Base-by-base conservation (phyloP, 2,113 vertebrate genomes). In the Seriola dumerili region DNA sequence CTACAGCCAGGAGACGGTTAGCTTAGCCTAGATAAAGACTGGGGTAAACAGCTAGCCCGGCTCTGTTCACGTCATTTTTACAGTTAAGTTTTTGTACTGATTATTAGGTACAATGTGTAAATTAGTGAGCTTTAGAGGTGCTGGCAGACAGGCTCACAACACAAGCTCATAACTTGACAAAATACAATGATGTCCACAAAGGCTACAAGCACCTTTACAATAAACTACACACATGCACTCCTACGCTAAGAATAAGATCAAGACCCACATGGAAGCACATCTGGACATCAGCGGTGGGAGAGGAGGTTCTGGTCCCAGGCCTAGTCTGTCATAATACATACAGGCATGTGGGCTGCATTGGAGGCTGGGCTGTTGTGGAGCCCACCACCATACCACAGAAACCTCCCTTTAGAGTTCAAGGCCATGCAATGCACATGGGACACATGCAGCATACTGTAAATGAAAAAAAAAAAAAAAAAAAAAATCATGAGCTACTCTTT, bases 261-360 rank as follows among this genome's bases (percentile, higher is more conserved):
- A 77, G 64, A 62, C 42, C 54, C 68, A 76, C 48, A 63, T 74
- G 64, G 70, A 71, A 66, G 61, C 76, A 88, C 89, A 91, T 92
- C 85, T 92, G 91, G 89, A 80, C 69, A 71, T 76, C 46, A 32
- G 83, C 32, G 70, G 46, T 88, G 68, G 32, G 71, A 72, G 64
- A 66, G 61, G 5, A 58, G 4, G 58, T 57, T 85, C 80, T 73
- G 48, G 48, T 84, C 65, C 36, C 61, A 57, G 34, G 58, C 75
- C 34, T 59, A 2, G 72, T 67, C 83, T 80, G 62, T 83, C 76
- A 71, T 85, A 84, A 82, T 66, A 62, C 61, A 72, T 5, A n/a
- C 46, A 78, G 66, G 10, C 82, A 34, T 75, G 80, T 75, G 76
- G 65, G 86, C 83, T 68, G 64, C 62, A 50, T 44, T 38, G 61